A percentile compares a stretch with the other conserved stretches of the same genome.
Evolutionary conservation across 2,797 vertebrate species (phyloP).

Genomic region (Catharus ustulatus): DNA sequence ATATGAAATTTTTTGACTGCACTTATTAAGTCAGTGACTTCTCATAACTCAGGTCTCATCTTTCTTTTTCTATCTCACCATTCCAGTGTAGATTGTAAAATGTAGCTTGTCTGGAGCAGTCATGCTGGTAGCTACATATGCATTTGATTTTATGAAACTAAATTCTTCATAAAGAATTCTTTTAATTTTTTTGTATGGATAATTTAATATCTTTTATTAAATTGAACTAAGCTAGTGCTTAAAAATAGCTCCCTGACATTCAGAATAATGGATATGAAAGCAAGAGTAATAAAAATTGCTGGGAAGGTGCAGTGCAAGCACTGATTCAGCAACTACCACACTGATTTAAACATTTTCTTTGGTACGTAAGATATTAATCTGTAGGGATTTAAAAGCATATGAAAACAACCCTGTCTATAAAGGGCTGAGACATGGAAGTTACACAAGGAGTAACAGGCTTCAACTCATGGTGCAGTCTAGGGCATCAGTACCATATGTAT

Average conservation of each 20-base stretch:
- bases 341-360: conserved; percentile 62
- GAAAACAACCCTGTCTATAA: not conserved
- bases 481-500: rapidly evolving
- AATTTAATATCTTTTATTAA: conserved; percentile 59
- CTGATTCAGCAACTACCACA: conserved; percentile 44
- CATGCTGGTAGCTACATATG: not conserved
- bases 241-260: conserved; percentile 64
- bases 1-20: not conserved
- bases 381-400: conserved; percentile 9
- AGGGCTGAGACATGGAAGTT: not conserved
- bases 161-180: conserved; percentile 19
- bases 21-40: not conserved
- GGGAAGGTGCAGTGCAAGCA: conserved; percentile 37
- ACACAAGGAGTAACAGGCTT: not conserved
- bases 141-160: conserved; percentile 17
- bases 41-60: not conserved
- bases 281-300: conserved; percentile 59
- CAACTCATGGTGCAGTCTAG: not conserved
- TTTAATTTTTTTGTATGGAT: not conserved
- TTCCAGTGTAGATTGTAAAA: not conserved
- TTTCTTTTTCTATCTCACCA: not conserved
- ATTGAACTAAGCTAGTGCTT: conserved; percentile 27
- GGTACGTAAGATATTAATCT: conserved; percentile 32
- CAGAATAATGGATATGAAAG: conserved; percentile 58
- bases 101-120: not conserved